Evolutionary conservation across 2,888 invertebrate species (phyloP).

Genomic region (Hecatera dysodea): DNA sequence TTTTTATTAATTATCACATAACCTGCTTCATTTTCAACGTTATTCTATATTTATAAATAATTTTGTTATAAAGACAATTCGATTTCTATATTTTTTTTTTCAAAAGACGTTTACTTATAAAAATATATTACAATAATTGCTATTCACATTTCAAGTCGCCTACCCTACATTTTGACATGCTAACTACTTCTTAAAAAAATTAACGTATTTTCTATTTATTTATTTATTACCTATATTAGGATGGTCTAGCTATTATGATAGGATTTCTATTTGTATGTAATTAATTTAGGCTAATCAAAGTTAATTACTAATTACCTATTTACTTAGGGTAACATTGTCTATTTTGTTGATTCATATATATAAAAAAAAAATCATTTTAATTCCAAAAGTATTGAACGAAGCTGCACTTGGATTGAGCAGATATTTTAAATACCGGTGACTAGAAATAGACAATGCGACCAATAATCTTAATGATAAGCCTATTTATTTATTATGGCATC

Average conservation of each 20-base stretch:
- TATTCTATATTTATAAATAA: slow-evolving; percentile 1
- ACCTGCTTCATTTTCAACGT: slow-evolving; percentile 13
- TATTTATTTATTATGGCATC: slow-evolving; percentile 50
- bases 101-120: too few species aligned
- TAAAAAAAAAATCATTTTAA: not conserved
- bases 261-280: not conserved
- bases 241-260: not conserved
- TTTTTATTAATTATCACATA: slow-evolving; percentile 33
- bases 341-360: slow-evolving; percentile 26
- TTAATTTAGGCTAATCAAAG: not conserved
- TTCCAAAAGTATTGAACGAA: slow-evolving; percentile 3
- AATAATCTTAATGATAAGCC: slow-evolving; percentile 13
- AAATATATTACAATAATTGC: not conserved
- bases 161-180: not conserved
- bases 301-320: not conserved
- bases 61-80: not conserved
- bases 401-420: slow-evolving; percentile 26
- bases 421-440: slow-evolving; percentile 50
- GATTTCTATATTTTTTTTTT: not conserved
- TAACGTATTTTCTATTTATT: too few species aligned
- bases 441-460: slow-evolving; percentile 64
- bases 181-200: not conserved
- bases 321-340: slow-evolving; percentile 52
- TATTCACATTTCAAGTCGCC: not conserved
- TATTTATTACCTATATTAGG: too few species aligned